A percentile compares a stretch with the other conserved stretches of the same genome.
Evolutionary conservation across 2,113 vertebrate genomes (phyloP).

Genomic region (Sylvilagus bachmani): DNA sequence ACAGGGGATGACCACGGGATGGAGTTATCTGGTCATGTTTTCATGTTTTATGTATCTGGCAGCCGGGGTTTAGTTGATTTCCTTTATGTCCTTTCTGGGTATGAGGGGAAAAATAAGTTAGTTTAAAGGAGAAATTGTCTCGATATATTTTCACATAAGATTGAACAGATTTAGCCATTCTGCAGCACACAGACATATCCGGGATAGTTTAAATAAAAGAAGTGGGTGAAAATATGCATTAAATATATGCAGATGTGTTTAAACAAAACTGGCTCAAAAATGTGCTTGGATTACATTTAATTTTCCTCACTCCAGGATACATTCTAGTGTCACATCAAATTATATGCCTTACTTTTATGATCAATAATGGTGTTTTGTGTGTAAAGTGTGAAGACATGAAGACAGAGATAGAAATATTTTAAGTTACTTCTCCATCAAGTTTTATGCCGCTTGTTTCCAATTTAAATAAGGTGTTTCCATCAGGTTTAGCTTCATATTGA

Average conservation of each 20-base stretch:
- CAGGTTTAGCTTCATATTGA: neutral
- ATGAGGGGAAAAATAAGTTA: neutral
- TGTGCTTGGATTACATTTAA: constrained; percentile 39
- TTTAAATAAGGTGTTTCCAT: constrained; percentile 34
- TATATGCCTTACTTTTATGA: constrained; percentile 45
- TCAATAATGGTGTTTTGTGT: constrained; percentile 33
- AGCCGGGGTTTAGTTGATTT: constrained; percentile 53
- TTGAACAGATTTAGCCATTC: neutral
- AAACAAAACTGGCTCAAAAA: constrained; percentile 53
- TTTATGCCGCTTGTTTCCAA: constrained; percentile 18
- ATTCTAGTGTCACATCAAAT: constrained; percentile 59
- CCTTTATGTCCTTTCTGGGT: neutral
- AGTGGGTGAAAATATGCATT: neutral
- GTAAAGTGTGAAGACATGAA: constrained; percentile 27
- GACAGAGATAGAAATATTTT: constrained; percentile 4
- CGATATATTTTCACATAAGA: constrained; percentile 17
- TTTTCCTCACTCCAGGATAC: constrained; percentile 25
- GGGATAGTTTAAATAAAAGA: constrained; percentile 15
- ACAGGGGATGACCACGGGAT: constrained; percentile 40
- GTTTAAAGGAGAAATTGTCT: constrained; percentile 30
- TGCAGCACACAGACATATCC: neutral
- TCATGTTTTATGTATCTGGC: neutral
- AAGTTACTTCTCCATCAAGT: constrained; percentile 44
- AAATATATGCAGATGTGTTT: neutral
- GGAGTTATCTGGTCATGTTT: constrained; percentile 36